A percentile compares a stretch with the other conserved stretches of the same genome.
phyloP scores from a whole-genome alignment of 2,888 invertebrate species.

The Drosophila rubida region DNA sequence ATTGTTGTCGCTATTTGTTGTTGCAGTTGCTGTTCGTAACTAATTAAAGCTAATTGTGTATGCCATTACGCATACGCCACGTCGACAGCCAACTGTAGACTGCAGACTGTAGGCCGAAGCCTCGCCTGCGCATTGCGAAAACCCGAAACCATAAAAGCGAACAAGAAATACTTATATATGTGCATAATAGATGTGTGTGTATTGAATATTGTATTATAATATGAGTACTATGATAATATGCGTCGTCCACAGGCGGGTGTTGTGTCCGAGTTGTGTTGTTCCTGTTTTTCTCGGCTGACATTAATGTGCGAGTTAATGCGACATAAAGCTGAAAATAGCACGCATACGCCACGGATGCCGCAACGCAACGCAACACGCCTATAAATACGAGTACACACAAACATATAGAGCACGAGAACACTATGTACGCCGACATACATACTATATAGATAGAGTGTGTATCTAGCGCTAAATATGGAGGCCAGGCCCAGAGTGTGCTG shows the following conservation, averaged over 20 bases:
- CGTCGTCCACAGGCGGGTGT: slow-evolving; percentile 40
- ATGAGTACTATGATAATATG: not conserved
- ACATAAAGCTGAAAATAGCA: slow-evolving; percentile 75
- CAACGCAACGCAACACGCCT: slow-evolving; percentile 43
- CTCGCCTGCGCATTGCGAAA: slow-evolving; percentile 28
- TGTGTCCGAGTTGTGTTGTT: slow-evolving; percentile 35
- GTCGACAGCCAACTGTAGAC: slow-evolving; percentile 10
- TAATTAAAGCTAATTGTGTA: slow-evolving; percentile 28
- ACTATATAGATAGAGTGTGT: not conserved
- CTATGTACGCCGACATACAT: slow-evolving; percentile 5
- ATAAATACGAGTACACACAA: slow-evolving; percentile 43
- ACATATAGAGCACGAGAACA: slow-evolving; percentile 3
- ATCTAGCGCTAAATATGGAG: slow-evolving; percentile 56
- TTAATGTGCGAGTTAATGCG: slow-evolving; percentile 57
- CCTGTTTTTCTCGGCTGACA: slow-evolving; percentile 43
- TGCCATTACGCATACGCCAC: slow-evolving; percentile 50
- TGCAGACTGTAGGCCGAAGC: slow-evolving; percentile 6
- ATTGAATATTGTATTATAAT: not conserved
- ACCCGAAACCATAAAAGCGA: slow-evolving; percentile 48
- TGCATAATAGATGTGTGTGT: no score
- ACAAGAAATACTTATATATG: not conserved
- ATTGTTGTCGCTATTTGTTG: not conserved
- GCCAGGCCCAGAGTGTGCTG: slow-evolving; percentile 44
- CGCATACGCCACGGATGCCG: slow-evolving; percentile 79
- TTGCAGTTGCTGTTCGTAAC: not conserved